Base-by-base conservation (phyloP, 1,140 invertebrate genomes). In the Chymomyza costata region DNA sequence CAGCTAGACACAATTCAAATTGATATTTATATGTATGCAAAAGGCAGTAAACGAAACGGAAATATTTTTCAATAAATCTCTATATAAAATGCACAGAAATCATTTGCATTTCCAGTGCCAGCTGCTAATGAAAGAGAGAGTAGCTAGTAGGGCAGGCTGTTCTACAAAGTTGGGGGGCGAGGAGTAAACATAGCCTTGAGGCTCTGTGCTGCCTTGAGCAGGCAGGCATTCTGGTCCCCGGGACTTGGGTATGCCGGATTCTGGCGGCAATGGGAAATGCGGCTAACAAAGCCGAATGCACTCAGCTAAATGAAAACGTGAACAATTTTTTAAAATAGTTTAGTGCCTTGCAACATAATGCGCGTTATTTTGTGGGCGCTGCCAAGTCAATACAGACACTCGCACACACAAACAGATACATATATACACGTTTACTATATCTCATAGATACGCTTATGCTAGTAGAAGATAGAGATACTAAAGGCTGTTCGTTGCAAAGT, bases 271-370 rank as follows among this genome's bases (percentile, higher is more conserved):
- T 28, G 5, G 25, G 31, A 6, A 6, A 6, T 5, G 7, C n/a
- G 62, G 21, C 25, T 38, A 41, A 44, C 67, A 71, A 68, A 15
- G 35, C 35, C 50, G 63, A 68, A 55, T 80, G 73, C 73, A 80
- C 73, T 80, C 73, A 80, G 73, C 73, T 80, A 80, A 80, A 80
- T 80, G 73, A 80, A 80, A 80, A 80, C 73, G 73, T 80, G 73
- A 67, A 64, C 68, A 68, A 68, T 80, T 78, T 67, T 60, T 60
- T 52, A 64, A 80, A 80, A 80, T 65, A 80, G 67, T 80, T 73
- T 64, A 67, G 50, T 64, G 64, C 52, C 54, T 53, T 54, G 50
- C 71, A 71, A 62, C 71, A 64, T 57, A 58, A 80, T 60, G 71
- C 54, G 65, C 65, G 65, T 58, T 71, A 73, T 71, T 73, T 71